A percentile compares a stretch with the other conserved stretches of the same genome.
Evolutionary conservation across 2,113 vertebrate genomes (phyloP).

Genomic region (Seriola quinqueradiata): DNA sequence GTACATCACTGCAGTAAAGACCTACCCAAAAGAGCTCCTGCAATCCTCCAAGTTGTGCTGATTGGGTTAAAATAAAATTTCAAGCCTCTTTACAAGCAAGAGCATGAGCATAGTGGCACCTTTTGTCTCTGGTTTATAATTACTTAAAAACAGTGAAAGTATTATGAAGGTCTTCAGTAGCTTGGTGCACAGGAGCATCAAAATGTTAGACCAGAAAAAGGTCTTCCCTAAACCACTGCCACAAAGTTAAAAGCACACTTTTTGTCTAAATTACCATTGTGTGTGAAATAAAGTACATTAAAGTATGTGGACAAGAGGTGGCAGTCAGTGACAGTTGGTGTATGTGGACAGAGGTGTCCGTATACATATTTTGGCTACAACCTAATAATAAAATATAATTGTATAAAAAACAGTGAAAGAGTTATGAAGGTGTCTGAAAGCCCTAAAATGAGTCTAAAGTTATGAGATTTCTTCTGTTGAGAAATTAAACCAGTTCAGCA

Average conservation of each 20-base stretch:
- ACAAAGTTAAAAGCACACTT: neutral
- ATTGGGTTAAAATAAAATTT: neutral
- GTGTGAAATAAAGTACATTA: neutral
- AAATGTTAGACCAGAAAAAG: neutral
- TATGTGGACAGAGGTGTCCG: neutral
- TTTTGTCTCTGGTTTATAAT: neutral
- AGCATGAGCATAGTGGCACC: neutral
- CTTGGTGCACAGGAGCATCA: neutral
- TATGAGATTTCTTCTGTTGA: neutral
- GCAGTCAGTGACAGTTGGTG: no score
- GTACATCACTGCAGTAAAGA: no score
- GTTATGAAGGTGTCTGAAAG: neutral
- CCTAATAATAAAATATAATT: neutral
- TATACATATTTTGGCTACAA: neutral
- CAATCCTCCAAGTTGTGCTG: neutral
- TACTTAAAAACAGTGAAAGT: neutral
- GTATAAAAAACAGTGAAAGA: neutral
- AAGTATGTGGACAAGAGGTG: neutral
- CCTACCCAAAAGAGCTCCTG: no score
- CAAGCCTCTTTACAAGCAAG: neutral
- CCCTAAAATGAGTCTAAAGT: neutral
- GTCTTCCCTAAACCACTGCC: neutral
- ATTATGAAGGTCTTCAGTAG: neutral
- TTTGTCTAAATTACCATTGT: neutral
- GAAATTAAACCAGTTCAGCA: neutral